A percentile compares a stretch with the other conserved stretches of the same genome.
Evolutionary conservation across 2,797 vertebrate species (phyloP).

Genomic region (Potorous gilbertii): DNA sequence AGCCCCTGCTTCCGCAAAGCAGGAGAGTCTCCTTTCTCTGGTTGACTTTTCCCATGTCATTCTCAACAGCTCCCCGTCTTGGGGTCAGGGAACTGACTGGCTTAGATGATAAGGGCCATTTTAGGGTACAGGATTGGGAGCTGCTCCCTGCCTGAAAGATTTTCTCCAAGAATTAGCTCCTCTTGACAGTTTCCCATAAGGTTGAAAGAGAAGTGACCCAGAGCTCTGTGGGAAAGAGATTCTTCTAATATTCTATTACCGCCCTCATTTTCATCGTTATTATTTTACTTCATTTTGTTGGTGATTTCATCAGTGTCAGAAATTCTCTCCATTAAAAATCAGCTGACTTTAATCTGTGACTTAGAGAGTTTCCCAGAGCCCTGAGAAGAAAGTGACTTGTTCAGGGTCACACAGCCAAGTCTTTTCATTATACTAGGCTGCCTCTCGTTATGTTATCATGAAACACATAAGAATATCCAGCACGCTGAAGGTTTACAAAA

Average conservation of each 20-base stretch:
- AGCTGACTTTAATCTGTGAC: not conserved
- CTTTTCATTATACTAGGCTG: not conserved
- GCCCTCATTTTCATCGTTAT: not conserved
- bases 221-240: not conserved
- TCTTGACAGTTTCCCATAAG: not conserved
- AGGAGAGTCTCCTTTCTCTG: not conserved
- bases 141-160: not conserved
- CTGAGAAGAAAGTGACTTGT: not conserved
- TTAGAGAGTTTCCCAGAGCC: not conserved
- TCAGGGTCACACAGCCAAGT: not conserved
- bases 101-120: not conserved
- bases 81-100: not conserved
- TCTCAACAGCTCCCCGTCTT: not conserved
- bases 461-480: not conserved
- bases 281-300: not conserved
- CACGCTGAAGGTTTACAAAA: not conserved
- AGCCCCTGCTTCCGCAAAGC: not conserved
- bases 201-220: not conserved
- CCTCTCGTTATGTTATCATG: not conserved
- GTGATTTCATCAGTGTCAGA: not conserved
- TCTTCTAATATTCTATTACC: not conserved
- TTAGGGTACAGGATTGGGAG: not conserved
- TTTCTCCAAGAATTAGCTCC: conserved; percentile 19
- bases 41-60: not conserved
- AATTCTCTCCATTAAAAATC: not conserved